Base-by-base conservation (phyloP, 1,140 invertebrate genomes). In the Armadillidium nasatum region DNA sequence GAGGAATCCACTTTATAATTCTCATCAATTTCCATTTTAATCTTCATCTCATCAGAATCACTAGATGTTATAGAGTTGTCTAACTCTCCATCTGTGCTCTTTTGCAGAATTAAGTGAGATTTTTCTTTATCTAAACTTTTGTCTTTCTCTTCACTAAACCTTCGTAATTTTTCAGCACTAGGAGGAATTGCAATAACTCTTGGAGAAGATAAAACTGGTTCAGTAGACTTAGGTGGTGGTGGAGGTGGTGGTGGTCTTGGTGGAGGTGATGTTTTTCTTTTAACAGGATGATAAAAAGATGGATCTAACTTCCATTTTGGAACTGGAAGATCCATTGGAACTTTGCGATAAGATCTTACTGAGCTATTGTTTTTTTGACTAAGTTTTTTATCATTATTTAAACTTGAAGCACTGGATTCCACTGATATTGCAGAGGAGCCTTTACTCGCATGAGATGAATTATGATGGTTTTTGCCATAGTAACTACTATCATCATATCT, bases 301-400 rank as follows among this genome's bases (percentile, higher is more conserved):
- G 80, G 80, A 75, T 81, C 80, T 10, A 76, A 71, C 22, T 73
- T 76, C 80, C 80, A 81, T 33, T 74, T 76, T 7, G 80, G 80
- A 21, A 81, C 77, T 43, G 77, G 80, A 7, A 81, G 71, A 69
- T 81, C 80, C 80, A 81, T 81, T 21, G 80, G 80, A 54, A 77
- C 50, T 60, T 60, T 60, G 7, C 19, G 78, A 23, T 77, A 76
- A 33, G 79, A 54, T 70, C 79, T 44, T 13, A 71, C 46, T 19
- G 76, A 75, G 33, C 74, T 80, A 21, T 72, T 66, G 54, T 33
- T 68, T 22, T 67, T 75, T 19, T 23, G 73, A 21, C 7, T 60
- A 33, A 3, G 1, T 45, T 74, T 45, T 66, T 75, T 71, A 23
- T 73, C 45, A 72, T 22, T 33, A 43, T 33, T 75, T 67, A 60